phyloP scores from a whole-genome alignment of 2,797 vertebrate species.

The Pangasius macronema region DNA sequence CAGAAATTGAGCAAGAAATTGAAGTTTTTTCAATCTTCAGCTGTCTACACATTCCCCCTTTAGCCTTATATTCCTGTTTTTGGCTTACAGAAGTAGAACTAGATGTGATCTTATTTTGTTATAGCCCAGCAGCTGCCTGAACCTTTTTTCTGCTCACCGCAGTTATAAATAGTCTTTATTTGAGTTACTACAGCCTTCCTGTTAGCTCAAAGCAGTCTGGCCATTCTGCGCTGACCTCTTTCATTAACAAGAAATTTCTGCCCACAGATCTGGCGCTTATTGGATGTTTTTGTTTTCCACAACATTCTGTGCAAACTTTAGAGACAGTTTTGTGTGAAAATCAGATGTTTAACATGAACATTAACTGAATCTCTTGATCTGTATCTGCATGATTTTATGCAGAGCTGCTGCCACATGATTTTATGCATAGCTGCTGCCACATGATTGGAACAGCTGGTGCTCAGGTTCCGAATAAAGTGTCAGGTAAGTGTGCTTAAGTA shows the following conservation, averaged over 20 bases:
- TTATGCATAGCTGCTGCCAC: neutral
- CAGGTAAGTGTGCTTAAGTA: neutral
- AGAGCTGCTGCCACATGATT: neutral
- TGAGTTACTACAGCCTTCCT: neutral
- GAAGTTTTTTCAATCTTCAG: neutral
- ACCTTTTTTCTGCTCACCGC: neutral
- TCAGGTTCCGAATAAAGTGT: neutral
- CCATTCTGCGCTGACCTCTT: neutral
- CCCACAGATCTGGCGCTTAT: neutral
- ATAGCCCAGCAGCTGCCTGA: neutral
- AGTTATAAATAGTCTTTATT: neutral
- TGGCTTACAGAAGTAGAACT: neutral
- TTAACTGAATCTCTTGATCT: neutral
- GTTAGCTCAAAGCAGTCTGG: neutral
- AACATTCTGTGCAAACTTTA: conserved; percentile 20
- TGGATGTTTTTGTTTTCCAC: conserved; percentile 9
- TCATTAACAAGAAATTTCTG: neutral
- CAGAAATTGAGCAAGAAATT: neutral
- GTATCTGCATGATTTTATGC: neutral
- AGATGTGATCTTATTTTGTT: neutral
- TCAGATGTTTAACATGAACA: neutral
- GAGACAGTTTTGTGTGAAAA: neutral
- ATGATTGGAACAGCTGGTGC: neutral
- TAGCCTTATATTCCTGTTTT: neutral
- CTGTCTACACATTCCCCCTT: neutral